Percentiles rank a stretch among this genome's conserved stretches.
Conservation (phyloP, 2,888 invertebrate species). For the Ophonus ardosiacus region DNA sequence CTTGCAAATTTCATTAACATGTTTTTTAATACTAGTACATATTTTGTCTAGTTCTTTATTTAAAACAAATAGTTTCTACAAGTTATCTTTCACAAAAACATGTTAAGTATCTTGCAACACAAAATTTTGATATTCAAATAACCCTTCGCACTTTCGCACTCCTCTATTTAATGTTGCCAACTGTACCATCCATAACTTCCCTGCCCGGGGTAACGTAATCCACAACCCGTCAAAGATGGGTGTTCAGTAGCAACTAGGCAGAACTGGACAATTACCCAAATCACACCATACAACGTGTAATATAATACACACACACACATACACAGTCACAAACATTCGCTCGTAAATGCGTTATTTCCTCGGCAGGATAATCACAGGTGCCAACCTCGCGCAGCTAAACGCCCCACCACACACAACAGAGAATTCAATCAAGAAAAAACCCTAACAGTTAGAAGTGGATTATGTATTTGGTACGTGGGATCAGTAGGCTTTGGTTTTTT, state of each 20-base stretch:
- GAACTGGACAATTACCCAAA: constrained; percentile 60
- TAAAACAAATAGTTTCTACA: too few relatives aligned
- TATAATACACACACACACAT: constrained; percentile 44
- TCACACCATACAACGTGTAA: constrained; percentile 61
- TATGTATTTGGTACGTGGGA: constrained; percentile 40
- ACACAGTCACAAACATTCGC: constrained; percentile 10
- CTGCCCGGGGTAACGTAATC: not conserved
- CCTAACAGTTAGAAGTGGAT: constrained; percentile 32
- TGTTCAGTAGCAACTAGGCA: constrained; percentile 55
- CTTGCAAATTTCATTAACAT: too few relatives aligned
- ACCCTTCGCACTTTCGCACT: too few relatives aligned
- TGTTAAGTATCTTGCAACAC: too few relatives aligned
- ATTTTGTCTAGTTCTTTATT: too few relatives aligned
- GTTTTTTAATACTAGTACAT: too few relatives aligned
- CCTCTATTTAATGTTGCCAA: too few relatives aligned
- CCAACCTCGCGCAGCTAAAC: constrained; percentile 27
- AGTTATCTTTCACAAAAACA: too few relatives aligned
- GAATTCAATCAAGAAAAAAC: constrained; percentile 35
- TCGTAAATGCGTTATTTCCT: constrained; percentile 53
- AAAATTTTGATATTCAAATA: too few relatives aligned
- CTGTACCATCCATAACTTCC: not conserved
- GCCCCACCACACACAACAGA: not conserved
- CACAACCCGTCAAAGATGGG: constrained; percentile 12
- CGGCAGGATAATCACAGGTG: constrained; percentile 49
- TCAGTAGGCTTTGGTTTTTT: constrained; percentile 28